Conservation (phyloP, 2,797 vertebrate genomes). For the Octomys mimax region DNA sequence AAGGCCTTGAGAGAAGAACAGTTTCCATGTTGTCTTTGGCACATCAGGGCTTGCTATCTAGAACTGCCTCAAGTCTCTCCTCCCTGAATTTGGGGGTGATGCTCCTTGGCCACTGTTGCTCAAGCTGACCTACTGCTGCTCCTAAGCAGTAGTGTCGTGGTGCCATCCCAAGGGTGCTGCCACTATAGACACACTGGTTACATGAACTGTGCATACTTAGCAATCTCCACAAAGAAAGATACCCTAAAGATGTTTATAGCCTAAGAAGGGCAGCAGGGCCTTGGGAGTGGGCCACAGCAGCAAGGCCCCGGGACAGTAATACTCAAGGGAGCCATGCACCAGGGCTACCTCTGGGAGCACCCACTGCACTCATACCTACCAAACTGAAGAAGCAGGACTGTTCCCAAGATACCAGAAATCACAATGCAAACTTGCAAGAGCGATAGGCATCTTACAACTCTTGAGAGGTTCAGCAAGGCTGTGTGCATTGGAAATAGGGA, state of each 20-base stretch:
- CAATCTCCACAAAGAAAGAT: neutral
- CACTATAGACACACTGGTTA: neutral
- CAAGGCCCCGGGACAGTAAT: neutral
- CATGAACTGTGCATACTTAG: neutral
- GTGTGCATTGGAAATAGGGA: neutral
- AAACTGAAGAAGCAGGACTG: neutral
- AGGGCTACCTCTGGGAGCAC: neutral
- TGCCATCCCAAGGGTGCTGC: neutral
- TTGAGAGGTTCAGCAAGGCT: neutral
- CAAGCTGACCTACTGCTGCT: neutral
- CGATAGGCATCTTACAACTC: neutral
- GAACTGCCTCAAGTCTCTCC: neutral
- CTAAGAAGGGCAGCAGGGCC: neutral
- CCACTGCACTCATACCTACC: neutral
- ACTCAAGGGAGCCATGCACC: neutral
- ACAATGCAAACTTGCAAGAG: neutral
- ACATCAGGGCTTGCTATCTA: neutral
- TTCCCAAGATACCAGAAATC: neutral
- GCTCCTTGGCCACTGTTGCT: neutral
- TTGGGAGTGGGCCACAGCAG: neutral
- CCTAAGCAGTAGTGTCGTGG: no score
- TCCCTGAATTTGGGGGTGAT: neutral
- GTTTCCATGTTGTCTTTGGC: neutral
- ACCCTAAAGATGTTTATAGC: neutral
- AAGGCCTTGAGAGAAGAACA: neutral